Conservation (phyloP, 2,888 invertebrate genomes). For the Ellobium chinense region DNA sequence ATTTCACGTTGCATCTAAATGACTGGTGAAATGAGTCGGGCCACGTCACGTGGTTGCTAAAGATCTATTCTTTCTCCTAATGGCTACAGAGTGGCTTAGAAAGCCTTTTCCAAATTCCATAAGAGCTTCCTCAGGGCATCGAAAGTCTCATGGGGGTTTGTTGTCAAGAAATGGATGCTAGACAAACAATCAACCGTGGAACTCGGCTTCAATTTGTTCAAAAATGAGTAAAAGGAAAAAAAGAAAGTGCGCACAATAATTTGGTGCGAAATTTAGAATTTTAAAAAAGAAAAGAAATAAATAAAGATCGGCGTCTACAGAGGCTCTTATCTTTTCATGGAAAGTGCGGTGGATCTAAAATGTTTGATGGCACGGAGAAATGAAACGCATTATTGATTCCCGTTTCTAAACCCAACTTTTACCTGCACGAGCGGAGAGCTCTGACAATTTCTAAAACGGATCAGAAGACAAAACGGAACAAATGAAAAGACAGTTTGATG, state of each 20-base stretch:
- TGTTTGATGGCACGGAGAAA: too few relatives aligned
- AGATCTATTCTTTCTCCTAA: not conserved
- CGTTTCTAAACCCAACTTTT: not conserved
- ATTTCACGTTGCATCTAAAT: too few relatives aligned
- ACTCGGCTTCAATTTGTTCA: not conserved
- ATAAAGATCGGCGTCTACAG: too few relatives aligned
- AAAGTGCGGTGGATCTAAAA: not conserved
- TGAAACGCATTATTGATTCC: not conserved
- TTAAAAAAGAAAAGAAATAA: too few relatives aligned
- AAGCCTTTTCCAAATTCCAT: not conserved
- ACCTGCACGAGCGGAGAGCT: conserved; percentile 1
- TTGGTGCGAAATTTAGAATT: too few relatives aligned
- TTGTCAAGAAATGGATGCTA: not conserved
- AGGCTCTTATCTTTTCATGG: too few relatives aligned
- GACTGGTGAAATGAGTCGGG: too few relatives aligned
- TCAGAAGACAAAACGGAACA: conserved; percentile 12
- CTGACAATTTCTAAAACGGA: conserved; percentile 12
- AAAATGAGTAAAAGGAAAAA: too few relatives aligned
- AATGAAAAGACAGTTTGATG: conserved; percentile 15
- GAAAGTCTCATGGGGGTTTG: not conserved
- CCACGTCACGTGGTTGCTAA: too few relatives aligned
- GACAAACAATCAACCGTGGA: not conserved
- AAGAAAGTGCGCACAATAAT: too few relatives aligned
- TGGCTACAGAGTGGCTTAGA: not conserved
- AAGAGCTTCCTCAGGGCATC: not conserved